These are phyloP conservation scores for Calephelis virginiensis DNA, from an alignment of 1,140 invertebrate genomes.

Conservation along the genomic window DNA sequence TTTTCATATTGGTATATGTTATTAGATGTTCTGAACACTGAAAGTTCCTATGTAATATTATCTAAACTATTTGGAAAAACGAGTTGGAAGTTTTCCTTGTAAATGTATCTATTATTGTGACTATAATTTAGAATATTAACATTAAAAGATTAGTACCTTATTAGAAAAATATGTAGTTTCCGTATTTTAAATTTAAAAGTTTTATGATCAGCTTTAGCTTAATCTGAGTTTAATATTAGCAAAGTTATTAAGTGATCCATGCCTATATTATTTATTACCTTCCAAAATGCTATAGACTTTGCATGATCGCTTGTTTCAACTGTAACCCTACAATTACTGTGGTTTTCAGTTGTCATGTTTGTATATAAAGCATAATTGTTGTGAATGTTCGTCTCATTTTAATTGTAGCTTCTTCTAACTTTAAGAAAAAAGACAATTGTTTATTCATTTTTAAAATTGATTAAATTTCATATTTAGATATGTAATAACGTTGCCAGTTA, in stretches of 20 bases:
- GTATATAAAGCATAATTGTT: background rate
- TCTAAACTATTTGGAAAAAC: too few species aligned
- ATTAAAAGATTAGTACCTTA: too few species aligned
- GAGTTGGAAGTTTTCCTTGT: too few species aligned
- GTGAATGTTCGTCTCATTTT: background rate
- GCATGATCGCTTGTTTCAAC: constrained; percentile 6
- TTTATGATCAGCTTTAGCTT: background rate
- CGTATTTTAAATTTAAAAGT: background rate
- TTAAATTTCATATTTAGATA: too few species aligned
- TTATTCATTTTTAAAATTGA: too few species aligned
- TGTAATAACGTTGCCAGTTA: too few species aligned
- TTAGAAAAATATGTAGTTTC: background rate
- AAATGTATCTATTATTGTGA: too few species aligned
- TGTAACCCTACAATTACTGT: constrained; percentile 4
- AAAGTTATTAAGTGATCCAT: background rate
- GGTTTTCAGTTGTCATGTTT: background rate
- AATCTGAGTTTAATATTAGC: background rate
- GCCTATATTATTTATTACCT: background rate
- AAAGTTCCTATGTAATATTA: too few species aligned
- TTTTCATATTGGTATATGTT: too few species aligned
- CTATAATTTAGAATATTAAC: too few species aligned
- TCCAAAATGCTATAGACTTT: constrained; percentile 3
- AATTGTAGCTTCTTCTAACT: background rate
- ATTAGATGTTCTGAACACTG: too few species aligned
- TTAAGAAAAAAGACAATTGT: too few species aligned